Evolutionary conservation across 2,113 vertebrate genomes (phyloP).

Genomic region (Benthochromis sp.): DNA sequence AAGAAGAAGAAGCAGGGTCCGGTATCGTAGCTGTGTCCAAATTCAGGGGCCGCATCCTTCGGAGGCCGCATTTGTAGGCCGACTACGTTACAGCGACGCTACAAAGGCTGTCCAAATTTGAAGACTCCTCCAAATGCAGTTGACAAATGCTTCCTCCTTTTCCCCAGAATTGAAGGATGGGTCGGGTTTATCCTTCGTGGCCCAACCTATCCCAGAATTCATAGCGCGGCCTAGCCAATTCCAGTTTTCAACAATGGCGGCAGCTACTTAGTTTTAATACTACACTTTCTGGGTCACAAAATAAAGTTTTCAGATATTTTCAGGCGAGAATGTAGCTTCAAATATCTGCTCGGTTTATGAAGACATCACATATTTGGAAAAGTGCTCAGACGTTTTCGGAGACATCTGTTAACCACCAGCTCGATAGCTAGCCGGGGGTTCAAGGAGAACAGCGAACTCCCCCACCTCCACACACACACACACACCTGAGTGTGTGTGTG

Average conservation of each 20-base stretch:
- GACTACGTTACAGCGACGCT: rapidly evolving
- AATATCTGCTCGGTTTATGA: not conserved
- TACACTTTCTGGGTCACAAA: not conserved
- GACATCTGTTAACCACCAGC: not conserved
- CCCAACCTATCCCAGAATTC: not conserved
- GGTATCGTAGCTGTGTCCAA: not conserved
- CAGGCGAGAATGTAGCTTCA: not conserved
- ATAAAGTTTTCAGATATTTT: not conserved
- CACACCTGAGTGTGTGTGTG: too few relatives aligned
- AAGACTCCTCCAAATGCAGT: not conserved
- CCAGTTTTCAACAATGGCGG: not conserved
- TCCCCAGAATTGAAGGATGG: not conserved
- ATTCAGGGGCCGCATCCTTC: not conserved
- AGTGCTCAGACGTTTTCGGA: not conserved
- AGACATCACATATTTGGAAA: not conserved
- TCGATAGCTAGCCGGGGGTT: not conserved
- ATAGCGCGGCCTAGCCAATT: not conserved
- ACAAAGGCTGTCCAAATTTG: not conserved
- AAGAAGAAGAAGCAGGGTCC: not conserved
- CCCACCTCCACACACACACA: too few relatives aligned
- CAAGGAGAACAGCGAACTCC: not conserved
- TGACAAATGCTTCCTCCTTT: not conserved
- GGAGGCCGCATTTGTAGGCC: not conserved
- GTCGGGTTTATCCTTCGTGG: not conserved
- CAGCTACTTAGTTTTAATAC: not conserved